A percentile compares a stretch with the other conserved stretches of the same genome.
phyloP scores from a whole-genome alignment of 1,140 invertebrate species.

The Metopolophium dirhodum region DNA sequence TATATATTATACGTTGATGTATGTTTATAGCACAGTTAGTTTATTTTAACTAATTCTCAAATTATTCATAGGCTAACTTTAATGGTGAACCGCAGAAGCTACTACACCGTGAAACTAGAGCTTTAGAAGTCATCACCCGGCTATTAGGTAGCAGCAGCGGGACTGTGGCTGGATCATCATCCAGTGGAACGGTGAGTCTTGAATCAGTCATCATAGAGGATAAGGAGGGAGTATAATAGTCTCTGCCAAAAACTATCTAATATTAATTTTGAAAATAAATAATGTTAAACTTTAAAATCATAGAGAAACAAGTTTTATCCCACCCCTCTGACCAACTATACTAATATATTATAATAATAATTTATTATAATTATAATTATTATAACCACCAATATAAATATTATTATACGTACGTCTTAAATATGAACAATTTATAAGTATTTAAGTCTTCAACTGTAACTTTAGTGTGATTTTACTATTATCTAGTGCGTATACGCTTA shows the following conservation, averaged over 20 bases:
- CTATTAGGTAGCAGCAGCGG: conserved; percentile 46
- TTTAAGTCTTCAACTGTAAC: too few species aligned
- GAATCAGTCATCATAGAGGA: not conserved
- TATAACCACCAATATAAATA: too few species aligned
- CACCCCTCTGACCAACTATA: too few species aligned
- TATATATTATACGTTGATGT: not conserved
- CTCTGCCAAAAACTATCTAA: too few species aligned
- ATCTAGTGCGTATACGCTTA: not conserved
- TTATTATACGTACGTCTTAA: too few species aligned
- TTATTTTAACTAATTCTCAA: not conserved
- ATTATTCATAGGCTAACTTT: not conserved
- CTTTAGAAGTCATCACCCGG: conserved; percentile 10
- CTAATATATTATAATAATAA: too few species aligned
- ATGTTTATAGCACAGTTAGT: not conserved
- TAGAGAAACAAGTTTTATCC: too few species aligned
- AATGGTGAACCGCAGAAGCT: not conserved
- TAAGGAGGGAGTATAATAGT: not conserved
- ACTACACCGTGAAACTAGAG: not conserved
- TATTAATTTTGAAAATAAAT: too few species aligned
- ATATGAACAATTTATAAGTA: too few species aligned
- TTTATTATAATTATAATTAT: too few species aligned
- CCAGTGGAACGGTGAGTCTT: not conserved
- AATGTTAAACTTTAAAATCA: too few species aligned
- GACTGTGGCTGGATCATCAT: conserved; percentile 15
- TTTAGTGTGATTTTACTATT: too few species aligned